Percentiles rank a stretch among this genome's conserved stretches.
phyloP scores from a whole-genome alignment of 1,140 invertebrate genomes.

The Daktulosphaira vitifoliae region DNA sequence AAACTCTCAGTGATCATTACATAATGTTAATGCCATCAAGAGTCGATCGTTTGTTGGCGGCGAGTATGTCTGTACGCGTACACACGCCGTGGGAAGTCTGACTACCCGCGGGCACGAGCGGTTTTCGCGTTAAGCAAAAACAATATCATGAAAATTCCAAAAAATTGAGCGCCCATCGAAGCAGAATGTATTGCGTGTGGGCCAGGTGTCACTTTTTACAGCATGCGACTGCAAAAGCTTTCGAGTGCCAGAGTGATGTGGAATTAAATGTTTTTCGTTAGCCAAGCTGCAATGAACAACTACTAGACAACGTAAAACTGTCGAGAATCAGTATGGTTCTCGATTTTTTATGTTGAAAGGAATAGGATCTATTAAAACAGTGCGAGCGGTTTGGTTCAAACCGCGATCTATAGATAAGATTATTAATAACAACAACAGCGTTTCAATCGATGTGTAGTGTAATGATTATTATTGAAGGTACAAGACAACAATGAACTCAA shows the following conservation, averaged over 20 bases:
- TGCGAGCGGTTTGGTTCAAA: no score
- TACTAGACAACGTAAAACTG: no score
- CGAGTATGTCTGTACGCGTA: conserved; percentile 4
- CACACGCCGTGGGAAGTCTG: conserved; percentile 4
- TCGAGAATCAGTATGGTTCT: no score
- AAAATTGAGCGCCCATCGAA: neutral
- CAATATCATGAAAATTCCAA: neutral
- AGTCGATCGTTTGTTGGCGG: neutral
- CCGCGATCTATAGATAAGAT: neutral
- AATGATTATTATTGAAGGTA: neutral
- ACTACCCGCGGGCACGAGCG: neutral
- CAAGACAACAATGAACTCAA: conserved; percentile 22
- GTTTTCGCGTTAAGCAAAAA: conserved; percentile 20
- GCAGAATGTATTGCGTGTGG: neutral
- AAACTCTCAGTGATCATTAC: neutral
- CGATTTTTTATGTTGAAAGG: no score
- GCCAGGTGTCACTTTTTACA: conserved; percentile 8
- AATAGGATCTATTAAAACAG: no score
- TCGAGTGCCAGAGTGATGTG: no score
- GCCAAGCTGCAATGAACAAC: no score
- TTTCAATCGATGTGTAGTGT: conserved; percentile 13
- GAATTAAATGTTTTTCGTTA: no score
- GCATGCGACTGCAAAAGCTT: no score
- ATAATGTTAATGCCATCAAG: neutral
- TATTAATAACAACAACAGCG: conserved; percentile 3